These are phyloP conservation scores for Chelonoidis abingdonii DNA, from an alignment of 2,113 vertebrate species.

Conservation along the genomic window DNA sequence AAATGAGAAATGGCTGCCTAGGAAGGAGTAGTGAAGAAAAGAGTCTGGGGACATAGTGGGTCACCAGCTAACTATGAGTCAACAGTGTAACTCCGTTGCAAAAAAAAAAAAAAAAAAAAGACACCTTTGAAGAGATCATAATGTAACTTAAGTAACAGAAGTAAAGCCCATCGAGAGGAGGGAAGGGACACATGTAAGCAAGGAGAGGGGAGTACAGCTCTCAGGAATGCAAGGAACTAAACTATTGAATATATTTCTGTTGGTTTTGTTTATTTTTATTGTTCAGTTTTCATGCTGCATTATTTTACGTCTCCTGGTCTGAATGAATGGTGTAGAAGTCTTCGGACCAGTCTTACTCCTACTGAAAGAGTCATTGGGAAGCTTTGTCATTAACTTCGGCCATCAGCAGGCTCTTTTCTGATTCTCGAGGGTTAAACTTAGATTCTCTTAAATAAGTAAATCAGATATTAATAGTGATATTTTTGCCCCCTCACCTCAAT, in stretches of 20 bases:
- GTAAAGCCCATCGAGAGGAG: not conserved
- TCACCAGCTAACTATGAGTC: no score
- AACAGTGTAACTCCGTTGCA: no score
- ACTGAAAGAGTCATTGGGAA: not conserved
- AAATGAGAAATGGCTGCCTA: no score
- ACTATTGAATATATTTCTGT: slow-evolving; percentile 16
- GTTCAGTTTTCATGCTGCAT: not conserved
- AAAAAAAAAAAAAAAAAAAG: not conserved
- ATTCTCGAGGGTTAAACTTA: not conserved
- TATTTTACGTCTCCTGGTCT: not conserved
- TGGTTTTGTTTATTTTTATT: slow-evolving; percentile 36
- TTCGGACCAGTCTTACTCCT: not conserved
- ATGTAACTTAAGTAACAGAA: not conserved
- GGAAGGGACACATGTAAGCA: not conserved
- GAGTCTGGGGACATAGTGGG: no score
- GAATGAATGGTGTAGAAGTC: not conserved
- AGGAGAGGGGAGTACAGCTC: not conserved
- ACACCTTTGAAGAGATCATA: not conserved
- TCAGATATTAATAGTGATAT: not conserved
- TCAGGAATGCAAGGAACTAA: not conserved
- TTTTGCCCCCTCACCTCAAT: not conserved
- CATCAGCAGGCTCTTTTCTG: not conserved
- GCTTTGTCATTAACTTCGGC: slow-evolving; percentile 9
- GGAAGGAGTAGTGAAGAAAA: no score
- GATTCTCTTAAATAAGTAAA: not conserved